phyloP scores from a whole-genome alignment of 2,113 vertebrate species.

The Chlamydotis undulata region DNA sequence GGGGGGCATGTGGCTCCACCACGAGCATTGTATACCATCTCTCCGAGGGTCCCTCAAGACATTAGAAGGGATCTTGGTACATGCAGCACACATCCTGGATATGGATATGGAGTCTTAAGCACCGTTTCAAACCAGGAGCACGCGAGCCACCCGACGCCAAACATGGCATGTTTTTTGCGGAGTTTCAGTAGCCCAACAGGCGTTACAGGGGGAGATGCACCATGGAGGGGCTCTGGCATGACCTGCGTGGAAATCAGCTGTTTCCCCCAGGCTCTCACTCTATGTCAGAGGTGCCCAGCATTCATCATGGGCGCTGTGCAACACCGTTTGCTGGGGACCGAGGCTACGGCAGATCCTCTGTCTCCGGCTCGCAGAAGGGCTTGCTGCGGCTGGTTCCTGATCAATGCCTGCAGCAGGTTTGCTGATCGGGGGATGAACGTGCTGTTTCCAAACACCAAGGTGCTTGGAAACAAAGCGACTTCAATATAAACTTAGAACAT shows the following conservation, averaged over 20 bases:
- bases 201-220: not conserved
- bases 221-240: not conserved
- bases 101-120: not conserved
- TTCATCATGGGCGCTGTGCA: fast-evolving
- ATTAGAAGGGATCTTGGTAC: not conserved
- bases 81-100: not conserved
- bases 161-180: not conserved
- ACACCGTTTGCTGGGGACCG: fast-evolving
- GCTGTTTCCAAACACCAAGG: not conserved
- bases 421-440: not conserved
- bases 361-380: fast-evolving
- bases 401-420: not conserved
- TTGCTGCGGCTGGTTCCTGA: not conserved
- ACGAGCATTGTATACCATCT: fast-evolving
- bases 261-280: not conserved
- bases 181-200: not conserved
- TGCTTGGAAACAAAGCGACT: not conserved
- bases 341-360: fast-evolving
- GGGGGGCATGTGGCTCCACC: fast-evolving
- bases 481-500: not conserved
- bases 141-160: not conserved
- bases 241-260: not conserved
- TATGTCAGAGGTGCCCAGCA: not conserved
- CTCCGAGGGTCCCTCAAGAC: not conserved
- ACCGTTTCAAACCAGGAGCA: not conserved